Conservation (phyloP, 2,888 invertebrate genomes). For the Cloeon dipterum region DNA sequence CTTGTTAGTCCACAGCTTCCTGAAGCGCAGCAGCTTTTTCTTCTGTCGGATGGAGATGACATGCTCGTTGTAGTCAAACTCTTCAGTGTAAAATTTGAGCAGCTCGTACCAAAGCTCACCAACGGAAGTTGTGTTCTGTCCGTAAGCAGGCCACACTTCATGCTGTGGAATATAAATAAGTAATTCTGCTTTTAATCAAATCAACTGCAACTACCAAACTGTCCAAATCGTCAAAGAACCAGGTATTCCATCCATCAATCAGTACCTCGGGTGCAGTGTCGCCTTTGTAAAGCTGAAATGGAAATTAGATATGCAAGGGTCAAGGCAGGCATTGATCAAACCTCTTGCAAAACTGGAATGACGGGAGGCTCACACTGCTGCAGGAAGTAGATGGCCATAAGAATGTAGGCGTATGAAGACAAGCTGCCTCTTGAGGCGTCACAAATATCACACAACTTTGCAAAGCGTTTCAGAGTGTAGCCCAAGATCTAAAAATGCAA, state of each 20-base stretch:
- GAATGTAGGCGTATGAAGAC: constrained; percentile 32
- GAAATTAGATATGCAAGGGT: not conserved
- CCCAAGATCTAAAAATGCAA: constrained; percentile 17
- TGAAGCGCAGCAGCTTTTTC: constrained; percentile 21
- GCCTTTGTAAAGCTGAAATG: not conserved
- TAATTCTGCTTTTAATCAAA: not conserved
- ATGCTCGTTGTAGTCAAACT: constrained; percentile 22
- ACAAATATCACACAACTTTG: constrained; percentile 29
- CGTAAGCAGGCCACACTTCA: constrained; percentile 19
- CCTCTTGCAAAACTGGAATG: constrained; percentile 32
- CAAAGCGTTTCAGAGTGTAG: constrained; percentile 27
- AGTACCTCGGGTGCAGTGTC: constrained; percentile 14
- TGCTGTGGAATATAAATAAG: constrained; percentile 8
- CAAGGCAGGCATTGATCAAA: constrained; percentile 10
- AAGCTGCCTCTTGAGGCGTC: constrained; percentile 33
- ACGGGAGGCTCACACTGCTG: constrained; percentile 28
- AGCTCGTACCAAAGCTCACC: constrained; percentile 27
- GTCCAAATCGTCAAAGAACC: constrained; percentile 22
- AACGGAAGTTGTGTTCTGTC: constrained; percentile 19
- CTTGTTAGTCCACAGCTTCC: constrained; percentile 28
- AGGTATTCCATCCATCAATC: constrained; percentile 28
- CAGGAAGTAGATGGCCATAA: constrained; percentile 31
- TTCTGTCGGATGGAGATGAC: constrained; percentile 24
- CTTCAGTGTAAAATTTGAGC: constrained; percentile 26
- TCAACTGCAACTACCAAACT: no score